phyloP scores from a whole-genome alignment of 1,140 invertebrate species.

The Aphelinus atriplicis region DNA sequence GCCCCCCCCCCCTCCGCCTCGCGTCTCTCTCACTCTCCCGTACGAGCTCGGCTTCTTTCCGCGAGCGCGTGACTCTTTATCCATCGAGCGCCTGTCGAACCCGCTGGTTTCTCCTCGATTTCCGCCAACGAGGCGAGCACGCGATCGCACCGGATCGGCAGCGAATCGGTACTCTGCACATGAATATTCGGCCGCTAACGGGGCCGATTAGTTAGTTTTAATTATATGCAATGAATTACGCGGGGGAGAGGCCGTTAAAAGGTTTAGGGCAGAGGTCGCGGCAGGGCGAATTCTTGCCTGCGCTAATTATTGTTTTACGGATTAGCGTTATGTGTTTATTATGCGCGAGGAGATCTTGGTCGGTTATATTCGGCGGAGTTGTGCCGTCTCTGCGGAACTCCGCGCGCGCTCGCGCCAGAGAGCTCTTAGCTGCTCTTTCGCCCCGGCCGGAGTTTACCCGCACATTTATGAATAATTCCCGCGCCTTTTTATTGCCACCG shows the following conservation, averaged over 20 bases:
- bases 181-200: no score
- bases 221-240: conserved; percentile 47
- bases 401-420: background rate
- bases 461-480: conserved; percentile 62
- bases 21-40: background rate
- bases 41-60: background rate
- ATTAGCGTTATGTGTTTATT: conserved; percentile 66
- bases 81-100: no score
- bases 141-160: background rate
- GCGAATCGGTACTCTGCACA: background rate
- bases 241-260: conserved; percentile 5
- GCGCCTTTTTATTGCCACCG: conserved; percentile 41
- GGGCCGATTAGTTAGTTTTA: conserved; percentile 49
- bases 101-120: no score
- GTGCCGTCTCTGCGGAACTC: conserved; percentile 36
- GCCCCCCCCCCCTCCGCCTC: background rate
- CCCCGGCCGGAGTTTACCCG: background rate
- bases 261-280: background rate
- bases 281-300: conserved; percentile 41
- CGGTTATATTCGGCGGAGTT: conserved; percentile 61
- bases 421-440: conserved; percentile 17
- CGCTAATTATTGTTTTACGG: conserved; percentile 67
- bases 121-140: background rate
- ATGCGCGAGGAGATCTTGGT: conserved; percentile 56
- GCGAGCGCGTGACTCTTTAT: background rate